Percentiles rank a stretch among this genome's conserved stretches.
Conservation (phyloP, 2,797 vertebrate genomes). For the Chrosomus eos region DNA sequence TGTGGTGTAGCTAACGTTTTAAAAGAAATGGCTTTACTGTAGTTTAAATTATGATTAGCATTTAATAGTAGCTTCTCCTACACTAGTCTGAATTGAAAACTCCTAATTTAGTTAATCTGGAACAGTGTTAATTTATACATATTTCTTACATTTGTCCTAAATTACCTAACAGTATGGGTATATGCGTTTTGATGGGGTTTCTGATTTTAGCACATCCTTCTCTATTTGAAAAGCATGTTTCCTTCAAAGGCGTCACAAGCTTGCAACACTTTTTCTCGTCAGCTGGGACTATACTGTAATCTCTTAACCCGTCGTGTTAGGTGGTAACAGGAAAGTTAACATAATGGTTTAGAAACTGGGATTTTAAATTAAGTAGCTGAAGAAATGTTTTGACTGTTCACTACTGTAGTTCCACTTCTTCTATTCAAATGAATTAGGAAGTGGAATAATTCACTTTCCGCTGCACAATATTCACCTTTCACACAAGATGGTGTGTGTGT, state of each 20-base stretch:
- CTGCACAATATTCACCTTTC: not conserved
- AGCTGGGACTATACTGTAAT: not conserved
- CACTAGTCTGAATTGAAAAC: not conserved
- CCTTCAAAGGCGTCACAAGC: not conserved
- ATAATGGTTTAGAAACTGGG: not conserved
- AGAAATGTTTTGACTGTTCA: not conserved
- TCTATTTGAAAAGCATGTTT: not conserved
- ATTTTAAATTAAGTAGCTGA: not conserved
- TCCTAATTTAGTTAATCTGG: not conserved
- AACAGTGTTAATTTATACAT: not conserved
- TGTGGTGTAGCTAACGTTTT: not conserved
- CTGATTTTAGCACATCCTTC: not conserved
- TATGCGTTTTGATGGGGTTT: constrained; percentile 1
- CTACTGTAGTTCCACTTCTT: not conserved
- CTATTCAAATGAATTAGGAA: not conserved
- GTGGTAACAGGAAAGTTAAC: not conserved
- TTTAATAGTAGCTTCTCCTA: not conserved
- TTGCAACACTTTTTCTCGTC: not conserved
- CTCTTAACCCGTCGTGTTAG: not conserved
- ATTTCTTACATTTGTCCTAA: not conserved
- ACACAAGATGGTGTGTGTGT: not conserved
- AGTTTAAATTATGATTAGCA: not conserved
- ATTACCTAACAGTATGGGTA: not conserved
- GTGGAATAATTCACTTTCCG: not conserved
- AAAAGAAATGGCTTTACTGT: not conserved